phyloP scores from a whole-genome alignment of 2,888 invertebrate genomes.

The Melieria omissa region DNA sequence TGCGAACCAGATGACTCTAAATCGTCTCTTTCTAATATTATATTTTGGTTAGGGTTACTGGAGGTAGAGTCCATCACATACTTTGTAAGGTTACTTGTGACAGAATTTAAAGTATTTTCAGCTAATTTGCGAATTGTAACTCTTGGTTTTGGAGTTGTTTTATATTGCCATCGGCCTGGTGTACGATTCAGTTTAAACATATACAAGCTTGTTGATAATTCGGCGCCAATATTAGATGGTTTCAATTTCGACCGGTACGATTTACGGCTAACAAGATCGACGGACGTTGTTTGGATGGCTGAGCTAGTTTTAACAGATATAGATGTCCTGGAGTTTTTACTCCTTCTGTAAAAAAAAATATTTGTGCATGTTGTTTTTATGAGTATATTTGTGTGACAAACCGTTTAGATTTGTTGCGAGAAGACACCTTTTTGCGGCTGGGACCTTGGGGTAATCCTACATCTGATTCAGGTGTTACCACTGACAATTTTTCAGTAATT shows the following conservation, averaged over 20 bases:
- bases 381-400: conserved; percentile 23
- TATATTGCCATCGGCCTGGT: conserved; percentile 89
- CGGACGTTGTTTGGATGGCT: conserved; percentile 48
- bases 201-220: conserved; percentile 73
- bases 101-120: conserved; percentile 66
- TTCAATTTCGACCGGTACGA: conserved; percentile 78
- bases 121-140: conserved; percentile 76
- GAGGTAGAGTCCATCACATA: conserved; percentile 69
- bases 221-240: conserved; percentile 70
- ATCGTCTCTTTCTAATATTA: conserved; percentile 66
- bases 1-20: conserved; percentile 79
- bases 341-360: conserved; percentile 57
- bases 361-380: conserved; percentile 60
- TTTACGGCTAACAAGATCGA: conserved; percentile 67
- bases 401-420: conserved; percentile 54
- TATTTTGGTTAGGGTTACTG: conserved; percentile 59
- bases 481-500: conserved; percentile 22
- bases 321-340: conserved; percentile 63
- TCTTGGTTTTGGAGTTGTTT: conserved; percentile 88
- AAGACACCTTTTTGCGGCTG: conserved; percentile 43
- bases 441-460: conserved; percentile 11
- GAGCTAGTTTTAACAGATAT: conserved; percentile 35
- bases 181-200: conserved; percentile 85
- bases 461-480: conserved; percentile 14
- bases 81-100: conserved; percentile 49